Evolutionary conservation across 2,888 invertebrate species (phyloP).

Genomic region (Thecocarcelia acutangulata): DNA sequence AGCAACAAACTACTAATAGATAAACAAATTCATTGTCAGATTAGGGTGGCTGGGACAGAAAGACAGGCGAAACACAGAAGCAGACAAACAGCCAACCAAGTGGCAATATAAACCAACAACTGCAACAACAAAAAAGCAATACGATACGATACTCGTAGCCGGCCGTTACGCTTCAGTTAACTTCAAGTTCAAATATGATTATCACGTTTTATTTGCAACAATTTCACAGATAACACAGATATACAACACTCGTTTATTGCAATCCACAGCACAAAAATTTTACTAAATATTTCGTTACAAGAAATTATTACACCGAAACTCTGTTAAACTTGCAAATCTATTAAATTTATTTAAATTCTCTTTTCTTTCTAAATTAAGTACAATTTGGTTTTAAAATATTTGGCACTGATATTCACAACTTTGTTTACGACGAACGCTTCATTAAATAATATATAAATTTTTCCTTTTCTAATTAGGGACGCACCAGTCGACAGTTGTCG

Average conservation of each 20-base stretch:
- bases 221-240: background rate
- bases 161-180: slow-evolving; percentile 60
- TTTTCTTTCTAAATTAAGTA: slow-evolving; percentile 62
- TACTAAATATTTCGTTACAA: background rate
- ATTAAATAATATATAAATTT: slow-evolving; percentile 6
- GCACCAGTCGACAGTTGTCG: slow-evolving; percentile 86
- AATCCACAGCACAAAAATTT: slow-evolving; percentile 10
- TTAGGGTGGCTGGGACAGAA: background rate
- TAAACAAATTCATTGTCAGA: background rate
- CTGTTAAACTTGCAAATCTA: slow-evolving; percentile 37
- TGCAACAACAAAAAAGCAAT: slow-evolving; percentile 10
- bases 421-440: slow-evolving; percentile 11
- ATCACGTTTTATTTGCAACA: slow-evolving; percentile 58
- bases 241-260: background rate
- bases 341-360: slow-evolving; percentile 30
- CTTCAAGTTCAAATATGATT: slow-evolving; percentile 69
- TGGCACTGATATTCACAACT: slow-evolving; percentile 66
- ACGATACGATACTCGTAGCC: slow-evolving; percentile 12
- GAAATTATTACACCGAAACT: too few relatives aligned
- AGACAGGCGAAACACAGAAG: background rate
- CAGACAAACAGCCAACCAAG: background rate
- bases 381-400: slow-evolving; percentile 70
- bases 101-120: slow-evolving; percentile 30
- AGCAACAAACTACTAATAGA: background rate
- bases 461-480: slow-evolving; percentile 83